A percentile compares a stretch with the other conserved stretches of the same genome.
Evolutionary conservation across 2,113 vertebrate genomes (phyloP).

Genomic region (Ceratotherium simum): DNA sequence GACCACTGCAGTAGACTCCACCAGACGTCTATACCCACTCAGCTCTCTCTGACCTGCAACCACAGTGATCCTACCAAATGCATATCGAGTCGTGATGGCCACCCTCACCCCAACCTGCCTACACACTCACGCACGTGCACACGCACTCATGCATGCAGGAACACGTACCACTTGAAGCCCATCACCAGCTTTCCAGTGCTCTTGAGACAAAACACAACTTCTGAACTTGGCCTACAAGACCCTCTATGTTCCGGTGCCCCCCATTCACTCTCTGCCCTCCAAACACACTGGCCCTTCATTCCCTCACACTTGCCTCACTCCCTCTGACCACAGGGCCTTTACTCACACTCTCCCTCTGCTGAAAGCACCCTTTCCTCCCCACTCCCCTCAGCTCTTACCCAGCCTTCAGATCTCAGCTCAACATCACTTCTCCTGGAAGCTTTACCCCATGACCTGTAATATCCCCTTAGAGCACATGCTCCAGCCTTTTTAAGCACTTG

Average conservation of each 20-base stretch:
- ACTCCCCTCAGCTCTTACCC: background rate
- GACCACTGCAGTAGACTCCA: accelerated
- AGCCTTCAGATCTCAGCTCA: background rate
- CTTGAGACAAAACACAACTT: background rate
- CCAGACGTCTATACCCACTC: too few relatives aligned
- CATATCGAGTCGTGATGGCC: too few relatives aligned
- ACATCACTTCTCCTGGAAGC: background rate
- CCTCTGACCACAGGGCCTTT: background rate
- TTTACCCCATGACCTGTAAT: background rate
- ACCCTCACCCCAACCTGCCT: background rate
- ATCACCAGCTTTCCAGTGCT: background rate
- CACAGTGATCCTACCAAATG: background rate
- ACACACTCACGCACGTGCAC: accelerated
- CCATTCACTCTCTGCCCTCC: background rate
- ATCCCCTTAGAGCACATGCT: too few relatives aligned
- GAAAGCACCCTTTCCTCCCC: background rate
- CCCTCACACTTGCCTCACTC: background rate
- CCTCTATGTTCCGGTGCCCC: background rate
- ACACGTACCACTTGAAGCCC: background rate
- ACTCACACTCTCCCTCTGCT: accelerated
- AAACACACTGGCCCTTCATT: background rate
- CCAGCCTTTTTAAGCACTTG: background rate
- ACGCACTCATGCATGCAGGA: accelerated
- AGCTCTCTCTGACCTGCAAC: background rate
- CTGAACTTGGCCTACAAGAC: background rate